Percentiles rank a stretch among this genome's conserved stretches.
Conservation (phyloP, 2,888 invertebrate genomes). For the Cerceris ruficornis region DNA sequence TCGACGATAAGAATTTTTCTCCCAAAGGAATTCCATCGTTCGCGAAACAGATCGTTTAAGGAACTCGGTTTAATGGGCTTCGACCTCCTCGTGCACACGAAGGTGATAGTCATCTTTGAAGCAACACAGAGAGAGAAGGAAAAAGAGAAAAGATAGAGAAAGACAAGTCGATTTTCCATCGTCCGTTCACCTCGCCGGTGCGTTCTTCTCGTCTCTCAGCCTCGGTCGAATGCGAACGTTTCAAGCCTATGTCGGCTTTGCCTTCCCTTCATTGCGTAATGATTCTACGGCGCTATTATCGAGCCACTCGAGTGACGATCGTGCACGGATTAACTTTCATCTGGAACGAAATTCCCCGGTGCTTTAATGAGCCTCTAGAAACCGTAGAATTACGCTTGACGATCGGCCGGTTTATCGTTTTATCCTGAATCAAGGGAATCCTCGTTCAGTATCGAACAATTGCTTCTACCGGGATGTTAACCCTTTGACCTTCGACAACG, state of each 20-base stretch:
- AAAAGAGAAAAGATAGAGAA: constrained; percentile 2
- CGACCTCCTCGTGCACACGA: no score
- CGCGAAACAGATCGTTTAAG: no score
- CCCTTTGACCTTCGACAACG: not conserved
- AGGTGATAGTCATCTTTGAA: no score
- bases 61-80: no score
- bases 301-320: constrained; percentile 18
- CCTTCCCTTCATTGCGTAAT: constrained; percentile 9
- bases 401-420: constrained; percentile 10
- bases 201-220: constrained; percentile 19
- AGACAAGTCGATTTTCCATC: constrained; percentile 23
- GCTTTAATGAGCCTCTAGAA: constrained; percentile 4
- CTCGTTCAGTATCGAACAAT: not conserved
- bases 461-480: not conserved
- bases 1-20: no score
- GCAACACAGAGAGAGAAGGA: not conserved
- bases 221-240: not conserved
- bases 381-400: constrained; percentile 21
- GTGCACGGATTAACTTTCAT: constrained; percentile 10
- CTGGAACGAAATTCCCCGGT: constrained; percentile 21
- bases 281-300: constrained; percentile 22
- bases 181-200: constrained; percentile 41
- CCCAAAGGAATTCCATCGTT: no score
- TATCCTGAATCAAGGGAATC: constrained; percentile 13
- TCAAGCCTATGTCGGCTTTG: not conserved